Evolutionary conservation across 2,113 vertebrate genomes (phyloP).

Genomic region (Cervus canadensis): DNA sequence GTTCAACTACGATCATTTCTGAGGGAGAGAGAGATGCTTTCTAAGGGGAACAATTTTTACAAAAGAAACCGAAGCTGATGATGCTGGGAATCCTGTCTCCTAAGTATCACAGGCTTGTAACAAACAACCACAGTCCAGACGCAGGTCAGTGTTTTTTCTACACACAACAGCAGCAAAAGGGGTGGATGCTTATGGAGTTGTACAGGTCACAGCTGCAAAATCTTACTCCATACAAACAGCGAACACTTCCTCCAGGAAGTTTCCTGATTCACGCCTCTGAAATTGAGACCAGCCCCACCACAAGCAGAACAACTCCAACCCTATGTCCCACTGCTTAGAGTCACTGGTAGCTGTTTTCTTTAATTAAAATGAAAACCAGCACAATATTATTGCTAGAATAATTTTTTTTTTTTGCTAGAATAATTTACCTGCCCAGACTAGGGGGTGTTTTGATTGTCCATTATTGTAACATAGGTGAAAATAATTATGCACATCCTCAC

Average conservation of each 20-base stretch:
- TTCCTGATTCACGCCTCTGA: neutral
- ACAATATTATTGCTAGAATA: conserved; percentile 10
- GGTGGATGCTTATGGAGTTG: neutral
- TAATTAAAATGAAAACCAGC: conserved; percentile 46
- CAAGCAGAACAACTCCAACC: neutral
- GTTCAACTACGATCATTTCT: conserved; percentile 35
- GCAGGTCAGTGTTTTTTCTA: neutral
- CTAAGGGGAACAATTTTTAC: neutral
- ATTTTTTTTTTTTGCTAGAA: neutral
- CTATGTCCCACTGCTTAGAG: neutral
- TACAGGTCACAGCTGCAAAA: neutral
- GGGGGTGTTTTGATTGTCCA: neutral
- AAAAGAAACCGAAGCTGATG: conserved; percentile 9
- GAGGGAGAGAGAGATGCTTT: neutral
- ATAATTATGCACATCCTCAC: neutral
- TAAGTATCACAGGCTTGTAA: neutral
- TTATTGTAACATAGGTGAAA: conserved; percentile 1
- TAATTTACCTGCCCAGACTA: conserved; percentile 7
- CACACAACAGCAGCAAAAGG: neutral
- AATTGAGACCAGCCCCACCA: neutral
- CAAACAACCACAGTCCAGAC: neutral
- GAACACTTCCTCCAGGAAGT: neutral
- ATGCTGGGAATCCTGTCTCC: neutral
- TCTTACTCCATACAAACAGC: neutral
- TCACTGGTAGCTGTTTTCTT: neutral